Percentiles rank a stretch among this genome's conserved stretches.
These are phyloP conservation scores for Oncorhynchus gorbuscha DNA, from an alignment of 2,113 vertebrate genomes.

Conservation along the genomic window DNA sequence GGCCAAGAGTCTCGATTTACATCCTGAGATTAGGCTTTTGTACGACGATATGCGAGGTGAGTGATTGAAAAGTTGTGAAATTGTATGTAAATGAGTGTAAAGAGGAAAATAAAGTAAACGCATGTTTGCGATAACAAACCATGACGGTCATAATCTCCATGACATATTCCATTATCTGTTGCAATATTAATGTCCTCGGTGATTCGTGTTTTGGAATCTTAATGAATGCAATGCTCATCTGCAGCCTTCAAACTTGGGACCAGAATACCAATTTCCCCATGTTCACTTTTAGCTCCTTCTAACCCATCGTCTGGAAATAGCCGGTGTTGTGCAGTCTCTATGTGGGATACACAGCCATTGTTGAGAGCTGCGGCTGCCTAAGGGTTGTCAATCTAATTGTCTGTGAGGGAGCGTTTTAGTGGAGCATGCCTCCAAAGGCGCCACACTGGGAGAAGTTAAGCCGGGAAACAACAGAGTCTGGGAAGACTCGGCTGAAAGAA, in stretches of 20 bases:
- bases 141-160: background rate
- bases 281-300: background rate
- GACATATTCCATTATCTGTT: constrained; percentile 4
- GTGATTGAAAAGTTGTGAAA: constrained; percentile 43
- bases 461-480: background rate
- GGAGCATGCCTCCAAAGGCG: background rate
- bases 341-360: background rate
- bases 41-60: constrained; percentile 32
- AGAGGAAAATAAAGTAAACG: background rate
- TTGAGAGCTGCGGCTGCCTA: background rate
- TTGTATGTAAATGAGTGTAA: constrained; percentile 10
- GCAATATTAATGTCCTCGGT: background rate
- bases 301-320: background rate
- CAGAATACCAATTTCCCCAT: background rate
- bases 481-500: background rate
- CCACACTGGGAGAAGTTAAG: background rate
- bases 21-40: constrained; percentile 47
- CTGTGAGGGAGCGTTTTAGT: background rate
- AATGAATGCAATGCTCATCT: background rate
- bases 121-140: background rate
- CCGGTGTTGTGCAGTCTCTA: background rate
- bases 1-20: constrained; percentile 55
- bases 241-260: background rate
- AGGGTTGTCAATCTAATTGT: background rate
- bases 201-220: background rate